These are phyloP conservation scores for Micrasema minimum DNA, from an alignment of 1,140 invertebrate species.

Conservation along the genomic window DNA sequence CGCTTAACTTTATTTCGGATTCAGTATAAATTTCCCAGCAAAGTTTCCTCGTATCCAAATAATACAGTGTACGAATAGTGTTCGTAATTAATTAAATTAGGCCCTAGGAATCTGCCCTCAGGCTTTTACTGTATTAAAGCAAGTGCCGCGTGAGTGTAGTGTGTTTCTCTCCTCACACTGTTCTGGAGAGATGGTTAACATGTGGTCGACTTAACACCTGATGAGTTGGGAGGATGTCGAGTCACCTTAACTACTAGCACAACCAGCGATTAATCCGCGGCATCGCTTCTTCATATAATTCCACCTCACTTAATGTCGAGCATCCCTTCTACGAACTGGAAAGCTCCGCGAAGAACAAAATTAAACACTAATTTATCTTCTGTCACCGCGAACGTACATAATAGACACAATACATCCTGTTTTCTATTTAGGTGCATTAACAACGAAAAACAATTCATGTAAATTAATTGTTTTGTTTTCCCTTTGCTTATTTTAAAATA, in stretches of 20 bases:
- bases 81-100: constrained; percentile 51
- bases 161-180: constrained; percentile 19
- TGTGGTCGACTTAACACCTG: constrained; percentile 51
- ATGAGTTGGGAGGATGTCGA: constrained; percentile 29
- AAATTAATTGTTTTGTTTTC: no score
- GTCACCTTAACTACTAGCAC: constrained; percentile 31
- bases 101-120: constrained; percentile 44
- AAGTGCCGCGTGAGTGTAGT: not conserved
- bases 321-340: no score
- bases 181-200: constrained; percentile 34
- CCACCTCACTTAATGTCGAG: no score
- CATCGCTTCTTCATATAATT: constrained; percentile 10
- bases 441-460: no score
- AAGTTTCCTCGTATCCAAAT: constrained; percentile 43
- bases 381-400: constrained; percentile 2
- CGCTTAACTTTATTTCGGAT: constrained; percentile 24
- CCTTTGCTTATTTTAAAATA: no score
- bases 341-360: no score
- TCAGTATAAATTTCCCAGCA: constrained; percentile 25
- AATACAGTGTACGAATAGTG: constrained; percentile 50
- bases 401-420: constrained; percentile 2
- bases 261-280: constrained; percentile 21
- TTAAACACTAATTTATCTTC: no score
- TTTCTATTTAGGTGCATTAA: no score
- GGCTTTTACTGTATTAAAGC: constrained; percentile 47